These are phyloP conservation scores for Drosophila mettleri DNA, from an alignment of 2,888 invertebrate genomes.

Conservation along the genomic window DNA sequence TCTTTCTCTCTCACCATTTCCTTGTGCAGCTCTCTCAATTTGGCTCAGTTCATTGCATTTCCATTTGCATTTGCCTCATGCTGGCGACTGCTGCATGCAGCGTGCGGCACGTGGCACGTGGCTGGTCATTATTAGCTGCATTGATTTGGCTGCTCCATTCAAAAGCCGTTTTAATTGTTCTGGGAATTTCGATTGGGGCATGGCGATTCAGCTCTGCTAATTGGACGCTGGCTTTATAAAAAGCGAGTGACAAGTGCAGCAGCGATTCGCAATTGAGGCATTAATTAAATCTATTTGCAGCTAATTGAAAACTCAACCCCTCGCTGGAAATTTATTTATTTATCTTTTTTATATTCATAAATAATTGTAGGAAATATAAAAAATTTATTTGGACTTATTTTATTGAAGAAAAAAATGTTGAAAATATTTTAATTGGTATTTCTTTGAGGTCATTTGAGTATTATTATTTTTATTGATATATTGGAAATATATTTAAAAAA, in stretches of 20 bases:
- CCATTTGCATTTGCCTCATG: conserved; percentile 3
- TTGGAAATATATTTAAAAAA: neutral
- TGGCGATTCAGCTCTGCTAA: conserved; percentile 14
- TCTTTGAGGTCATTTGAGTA: neutral
- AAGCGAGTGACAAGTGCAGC: neutral
- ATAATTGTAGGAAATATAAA: neutral
- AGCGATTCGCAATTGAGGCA: neutral
- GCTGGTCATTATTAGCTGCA: conserved; percentile 32
- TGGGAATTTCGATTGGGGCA: conserved; percentile 2
- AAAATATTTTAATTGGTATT: neutral
- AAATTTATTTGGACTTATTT: neutral
- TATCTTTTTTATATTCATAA: neutral
- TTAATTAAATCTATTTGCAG: conserved; percentile 1
- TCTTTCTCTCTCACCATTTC: neutral
- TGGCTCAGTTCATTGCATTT: conserved; percentile 2
- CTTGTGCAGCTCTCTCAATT: conserved; percentile 3
- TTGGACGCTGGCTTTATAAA: conserved; percentile 23
- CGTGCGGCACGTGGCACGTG: conserved; percentile 10
- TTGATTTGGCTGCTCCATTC: conserved; percentile 19
- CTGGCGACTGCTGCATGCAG: conserved; percentile 13
- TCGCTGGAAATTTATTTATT: neutral
- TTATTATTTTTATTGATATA: neutral
- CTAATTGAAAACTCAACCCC: conserved; percentile 5
- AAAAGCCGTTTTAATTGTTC: conserved; percentile 22
- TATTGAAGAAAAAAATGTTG: neutral